Percentiles rank a stretch among this genome's conserved stretches.
Evolutionary conservation across 2,797 vertebrate genomes (phyloP).

Genomic region (Apogon talboti): DNA sequence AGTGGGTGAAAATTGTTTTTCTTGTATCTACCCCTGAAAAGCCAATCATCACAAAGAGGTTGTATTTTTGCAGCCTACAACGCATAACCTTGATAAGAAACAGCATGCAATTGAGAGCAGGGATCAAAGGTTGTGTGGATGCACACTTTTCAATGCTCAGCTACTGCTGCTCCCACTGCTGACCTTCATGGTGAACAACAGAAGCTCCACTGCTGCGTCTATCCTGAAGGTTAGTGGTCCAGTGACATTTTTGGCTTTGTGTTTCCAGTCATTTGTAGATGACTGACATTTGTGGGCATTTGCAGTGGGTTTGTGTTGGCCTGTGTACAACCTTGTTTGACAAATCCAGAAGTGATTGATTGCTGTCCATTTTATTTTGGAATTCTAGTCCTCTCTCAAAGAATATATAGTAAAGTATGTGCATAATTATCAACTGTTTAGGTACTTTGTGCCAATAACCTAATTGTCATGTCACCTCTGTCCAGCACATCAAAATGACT

Average conservation of each 20-base stretch:
- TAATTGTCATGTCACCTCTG: conserved; percentile 34
- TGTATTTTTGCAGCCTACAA: background rate
- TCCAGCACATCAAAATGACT: conserved; percentile 39
- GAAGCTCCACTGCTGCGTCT: conserved; percentile 14
- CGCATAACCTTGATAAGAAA: conserved; percentile 28
- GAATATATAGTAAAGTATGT: background rate
- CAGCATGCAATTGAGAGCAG: conserved; percentile 8
- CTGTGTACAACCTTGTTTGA: background rate
- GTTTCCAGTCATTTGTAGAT: conserved; percentile 14
- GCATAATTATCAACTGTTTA: conserved; percentile 17
- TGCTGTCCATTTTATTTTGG: conserved; percentile 27
- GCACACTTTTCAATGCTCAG: conserved; percentile 27
- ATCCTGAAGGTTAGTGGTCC: conserved; percentile 42
- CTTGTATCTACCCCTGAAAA: conserved; percentile 1
- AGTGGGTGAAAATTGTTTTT: background rate
- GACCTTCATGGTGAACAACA: conserved; percentile 45
- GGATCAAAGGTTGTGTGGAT: conserved; percentile 49
- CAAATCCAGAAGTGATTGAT: conserved; percentile 18
- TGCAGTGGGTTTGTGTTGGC: background rate
- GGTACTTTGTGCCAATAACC: conserved; percentile 25
- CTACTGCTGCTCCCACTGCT: conserved; percentile 8
- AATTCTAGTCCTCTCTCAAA: conserved; percentile 5
- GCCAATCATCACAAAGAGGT: conserved; percentile 17
- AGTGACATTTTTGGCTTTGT: conserved; percentile 22
- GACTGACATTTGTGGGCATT: conserved; percentile 26